Base-by-base conservation (phyloP, 2,888 invertebrate genomes). In the Gymnoscelis rufifasciata region DNA sequence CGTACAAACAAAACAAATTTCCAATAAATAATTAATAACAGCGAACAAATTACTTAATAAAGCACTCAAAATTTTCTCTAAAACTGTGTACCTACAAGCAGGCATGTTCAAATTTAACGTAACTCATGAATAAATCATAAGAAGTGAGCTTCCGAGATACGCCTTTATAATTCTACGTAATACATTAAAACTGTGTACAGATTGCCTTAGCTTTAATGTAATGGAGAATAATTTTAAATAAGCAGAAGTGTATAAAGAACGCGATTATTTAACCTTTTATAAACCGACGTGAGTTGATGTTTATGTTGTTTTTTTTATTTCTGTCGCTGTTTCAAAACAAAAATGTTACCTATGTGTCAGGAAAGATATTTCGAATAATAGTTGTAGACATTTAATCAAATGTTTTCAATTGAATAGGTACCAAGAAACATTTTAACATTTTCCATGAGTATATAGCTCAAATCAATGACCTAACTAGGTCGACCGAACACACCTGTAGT, bases 51-150 rank as follows among this genome's bases (percentile, higher is more conserved):
- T 79, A 73, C 71, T 73, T 74, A 69, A 75, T 76, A 71, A 75
- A 78, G 69, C 73, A 74, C 75, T 79, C 71, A 69, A 74, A 79
- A 75, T 71, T 71, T 70, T 67, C 64, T 62, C 59, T 56, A 54
- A 59, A 59, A 55, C 56, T 52, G 57, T 62, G 61, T 59, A 67
- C n/a, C n/a, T n/a, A n/a, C 73, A 69, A 79, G 76, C 72, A 71
- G 78, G 80, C 80, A 76, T 80, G 83, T 78, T 83, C 81, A 80
- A 84, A 86, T 84, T 83, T 78, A 74, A 76, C 82, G 73, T 74
- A 74, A 73, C 79, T 88, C 83, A 88, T 88, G 87, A 87, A 87
- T 88, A 87, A 87, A 87, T 87, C 87, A 88, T 87, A 83, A 81
- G 83, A 82, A 80, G 74, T 81, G 75, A 81, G 78, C 80, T 74